Evolutionary conservation across 2,113 vertebrate species (phyloP), one percentile per base, ranked within the genome.

Genomic region (Grus americana): DNA sequence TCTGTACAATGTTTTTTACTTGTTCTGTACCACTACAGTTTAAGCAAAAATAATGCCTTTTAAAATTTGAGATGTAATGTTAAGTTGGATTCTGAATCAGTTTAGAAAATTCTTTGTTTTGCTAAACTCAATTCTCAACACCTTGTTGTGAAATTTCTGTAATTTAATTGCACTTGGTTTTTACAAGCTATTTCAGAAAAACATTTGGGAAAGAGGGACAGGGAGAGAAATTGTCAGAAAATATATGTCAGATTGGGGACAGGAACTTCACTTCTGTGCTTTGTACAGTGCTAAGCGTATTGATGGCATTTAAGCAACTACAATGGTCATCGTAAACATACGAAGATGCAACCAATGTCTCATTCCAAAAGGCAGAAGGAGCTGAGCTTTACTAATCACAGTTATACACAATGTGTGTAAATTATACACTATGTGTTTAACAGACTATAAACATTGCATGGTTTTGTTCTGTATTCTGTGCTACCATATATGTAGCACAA

Each of bases 361-460:
- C 62, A 68, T 83, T 76, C 42, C 59, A 91, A 27, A 12, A 79
- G 59, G 55, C 15, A 89, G 61, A 54, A 79, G 67, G 57, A 80
- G 40, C 3, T 86, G 66, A 78, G 38, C 38, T 83, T 89, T 81
- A 65, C 30, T 34, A 57, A 61, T 54, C 55, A 67, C 59, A 83
- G n/a, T 19, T 66, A 66, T 15, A 81, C 23, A n/a, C 0, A 0
- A 15, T 22, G 18, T 29, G 24, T n/a, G 7, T 5, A 34, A 71
- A 40, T 67, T 65, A n/a, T 1, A 54, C 4, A 8, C 23, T 13
- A 1, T 46, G 49, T 76, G 40, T 54, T 86, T 73, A 66, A 46
- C 32, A 65, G 36, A 32, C 40, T 70, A 46, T 38, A 80, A 75
- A 88, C 18, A 46, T 1, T 20, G n/a, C 27, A 46, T 27, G 29